Percentiles rank a stretch among this genome's conserved stretches.
phyloP scores from a whole-genome alignment of 2,888 invertebrate species.

The Cryptus viduatorius region DNA sequence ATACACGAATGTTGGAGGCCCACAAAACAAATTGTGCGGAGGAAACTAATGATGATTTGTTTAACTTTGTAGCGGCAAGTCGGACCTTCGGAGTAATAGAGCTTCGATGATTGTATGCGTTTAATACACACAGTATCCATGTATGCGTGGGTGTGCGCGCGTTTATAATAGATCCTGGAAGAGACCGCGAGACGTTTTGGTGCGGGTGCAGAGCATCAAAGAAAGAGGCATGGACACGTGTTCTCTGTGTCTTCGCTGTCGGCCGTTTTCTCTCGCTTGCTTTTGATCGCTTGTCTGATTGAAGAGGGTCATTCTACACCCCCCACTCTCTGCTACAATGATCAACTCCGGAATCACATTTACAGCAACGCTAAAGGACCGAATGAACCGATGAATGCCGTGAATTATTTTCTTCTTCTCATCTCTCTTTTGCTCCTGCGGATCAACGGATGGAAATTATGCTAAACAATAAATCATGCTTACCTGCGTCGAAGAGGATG shows the following conservation, averaged over 20 bases:
- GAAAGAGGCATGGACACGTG: slow-evolving; percentile 57
- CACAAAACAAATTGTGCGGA: slow-evolving; percentile 74
- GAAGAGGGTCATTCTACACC: slow-evolving; percentile 72
- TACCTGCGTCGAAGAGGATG: background rate
- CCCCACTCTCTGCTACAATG: slow-evolving; percentile 55
- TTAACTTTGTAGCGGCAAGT: slow-evolving; percentile 69
- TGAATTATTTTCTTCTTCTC: slow-evolving; percentile 33
- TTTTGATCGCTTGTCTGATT: slow-evolving; percentile 61
- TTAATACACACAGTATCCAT: background rate
- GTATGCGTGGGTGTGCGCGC: slow-evolving; percentile 3
- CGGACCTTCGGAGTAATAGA: slow-evolving; percentile 63
- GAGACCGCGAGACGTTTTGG: slow-evolving; percentile 36
- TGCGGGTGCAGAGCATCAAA: slow-evolving; percentile 67
- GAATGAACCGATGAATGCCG: slow-evolving; percentile 54
- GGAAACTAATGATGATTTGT: slow-evolving; percentile 74
- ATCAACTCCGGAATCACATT: slow-evolving; percentile 67
- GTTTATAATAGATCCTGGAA: slow-evolving; percentile 53
- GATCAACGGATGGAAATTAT: background rate
- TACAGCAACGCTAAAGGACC: slow-evolving; percentile 67
- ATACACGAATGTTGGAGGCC: slow-evolving; percentile 69
- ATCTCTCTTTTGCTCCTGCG: background rate
- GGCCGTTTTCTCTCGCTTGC: slow-evolving; percentile 14
- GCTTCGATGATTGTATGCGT: background rate
- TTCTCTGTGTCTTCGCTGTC: slow-evolving; percentile 39
- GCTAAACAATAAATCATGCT: slow-evolving; percentile 26